Evolutionary conservation across 2,888 invertebrate species (phyloP), one percentile per base, ranked within the genome.

Genomic region (Diaperis boleti): DNA sequence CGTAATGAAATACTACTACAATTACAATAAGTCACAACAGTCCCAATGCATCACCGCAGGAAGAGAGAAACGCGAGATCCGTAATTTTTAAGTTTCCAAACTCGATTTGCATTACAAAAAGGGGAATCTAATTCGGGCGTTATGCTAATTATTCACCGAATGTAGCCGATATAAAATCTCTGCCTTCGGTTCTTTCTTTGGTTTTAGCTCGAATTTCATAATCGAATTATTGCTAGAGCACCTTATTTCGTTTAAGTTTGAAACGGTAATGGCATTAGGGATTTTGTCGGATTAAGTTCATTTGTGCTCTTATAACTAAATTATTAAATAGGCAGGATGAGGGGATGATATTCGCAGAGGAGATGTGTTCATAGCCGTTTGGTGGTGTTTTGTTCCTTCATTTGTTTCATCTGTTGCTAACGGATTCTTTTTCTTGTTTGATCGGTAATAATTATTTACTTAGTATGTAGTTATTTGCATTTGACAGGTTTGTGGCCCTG

Each of bases 51-150:
- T n/a, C n/a, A n/a, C n/a, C n/a, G n/a, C n/a, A n/a, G n/a, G n/a
- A n/a, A n/a, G n/a, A n/a, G n/a, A n/a, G n/a, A n/a, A 52, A 52
- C 39, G 18, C 8, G 31, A 54, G 42, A 54, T 54, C 54, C 15
- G 54, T 41, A 54, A 54, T 49, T 47, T 59, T 18, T 7, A 52
- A 60, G 59, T 59, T 59, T 47, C 29, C 26, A 52, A 61, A 61
- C 54, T 61, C 42, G 63, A 66, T 66, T 66, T 66, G 63, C 62
- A 64, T 69, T 66, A 64, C 49, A 59, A 61, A 64, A 69, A 66
- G 66, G 67, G 69, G 62, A 55, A 44, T 52, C 41, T 35, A 61
- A 61, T 64, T 66, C 66, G 64, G 44, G 62, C 64, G 47, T 64
- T 61, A 64, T 57, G 52, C 55, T 54, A 64, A 68, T 66, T 50